Base-by-base conservation (phyloP, 2,797 vertebrate species). In the Melanotaenia parkinsoni region DNA sequence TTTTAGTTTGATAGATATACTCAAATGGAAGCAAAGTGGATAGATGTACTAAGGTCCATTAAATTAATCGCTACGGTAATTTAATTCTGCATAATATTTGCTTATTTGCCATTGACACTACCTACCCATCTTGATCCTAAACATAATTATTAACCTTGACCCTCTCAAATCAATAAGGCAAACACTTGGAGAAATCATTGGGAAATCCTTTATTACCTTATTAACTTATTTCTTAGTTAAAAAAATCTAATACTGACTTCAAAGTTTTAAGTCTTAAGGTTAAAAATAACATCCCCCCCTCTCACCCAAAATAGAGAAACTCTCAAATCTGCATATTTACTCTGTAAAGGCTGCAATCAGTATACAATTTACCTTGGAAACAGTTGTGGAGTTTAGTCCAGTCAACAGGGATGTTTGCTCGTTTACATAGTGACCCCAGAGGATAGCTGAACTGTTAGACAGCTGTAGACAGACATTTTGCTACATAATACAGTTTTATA, bases 371-470 rank as follows among this genome's bases (percentile, higher is more conserved):
- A 16, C 14, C 22, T 56, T 53, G 32, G 43, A 64, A 45, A 72
- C 43, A 30, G 28, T 45, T 20, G 65, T 45, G 8, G 22, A 59
- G 20, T 35, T 24, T 35, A 33, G 58, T 67, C n/a, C 30, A 26
- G 56, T 45, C 59, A 58, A 54, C 56, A 32, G 72, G 51, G 22
- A 37, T 84, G 77, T 86, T 81, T 83, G 67, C 70, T 16, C 35
- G 12, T 43, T 45, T 5, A 14, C 40, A 43, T 18, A 70, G 69
- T 75, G 68, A 77, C 71, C 66, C 70, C 68, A 33, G 18, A 64
- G 12, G 62, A 65, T 43, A 58, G 47, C 63, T 10, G 24, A 14
- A 32, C 24, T 10, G 13, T 24, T 40, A 9, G 45, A 53, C 54
- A 20, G 51, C 12, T 13, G 12, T 3, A 2, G 37, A 40, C 13